Conservation (phyloP, 2,888 invertebrate genomes). For the Eudasyphora cyanicolor region DNA sequence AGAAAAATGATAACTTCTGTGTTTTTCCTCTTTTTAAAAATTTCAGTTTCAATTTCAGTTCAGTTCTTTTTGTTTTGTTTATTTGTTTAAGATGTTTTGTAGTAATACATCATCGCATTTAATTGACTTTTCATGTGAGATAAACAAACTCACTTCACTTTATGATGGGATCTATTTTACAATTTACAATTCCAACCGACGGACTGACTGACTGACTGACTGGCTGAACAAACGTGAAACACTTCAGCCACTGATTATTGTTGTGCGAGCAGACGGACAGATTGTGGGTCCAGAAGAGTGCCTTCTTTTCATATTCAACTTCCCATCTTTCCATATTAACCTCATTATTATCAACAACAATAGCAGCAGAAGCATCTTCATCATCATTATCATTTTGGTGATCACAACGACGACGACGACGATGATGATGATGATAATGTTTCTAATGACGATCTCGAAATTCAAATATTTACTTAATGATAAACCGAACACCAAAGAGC, state of each 20-base stretch:
- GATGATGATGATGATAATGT: neutral
- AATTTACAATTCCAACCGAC: conserved; percentile 43
- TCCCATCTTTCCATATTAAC: neutral
- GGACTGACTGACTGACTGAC: neutral
- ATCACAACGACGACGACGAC: neutral
- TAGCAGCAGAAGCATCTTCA: neutral
- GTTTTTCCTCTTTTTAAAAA: neutral
- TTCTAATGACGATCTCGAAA: conserved; percentile 29
- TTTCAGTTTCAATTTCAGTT: neutral
- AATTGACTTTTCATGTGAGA: conserved; percentile 65
- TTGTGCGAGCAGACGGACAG: neutral
- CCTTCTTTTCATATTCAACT: neutral
- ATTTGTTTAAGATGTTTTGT: conserved; percentile 35
- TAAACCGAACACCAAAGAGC: conserved; percentile 24
- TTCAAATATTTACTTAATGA: conserved; percentile 64
- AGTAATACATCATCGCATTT: conserved; percentile 65
- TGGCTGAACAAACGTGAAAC: too few species aligned
- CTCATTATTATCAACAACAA: neutral
- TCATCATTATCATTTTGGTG: neutral
- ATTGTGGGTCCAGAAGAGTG: neutral
- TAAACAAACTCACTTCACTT: conserved; percentile 65
- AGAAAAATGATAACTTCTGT: too few species aligned
- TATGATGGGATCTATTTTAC: conserved; percentile 62
- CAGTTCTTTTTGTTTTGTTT: conserved; percentile 25
- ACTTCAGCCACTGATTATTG: neutral